Conservation (phyloP, 2,888 invertebrate species). For the Oscheius sp. region DNA sequence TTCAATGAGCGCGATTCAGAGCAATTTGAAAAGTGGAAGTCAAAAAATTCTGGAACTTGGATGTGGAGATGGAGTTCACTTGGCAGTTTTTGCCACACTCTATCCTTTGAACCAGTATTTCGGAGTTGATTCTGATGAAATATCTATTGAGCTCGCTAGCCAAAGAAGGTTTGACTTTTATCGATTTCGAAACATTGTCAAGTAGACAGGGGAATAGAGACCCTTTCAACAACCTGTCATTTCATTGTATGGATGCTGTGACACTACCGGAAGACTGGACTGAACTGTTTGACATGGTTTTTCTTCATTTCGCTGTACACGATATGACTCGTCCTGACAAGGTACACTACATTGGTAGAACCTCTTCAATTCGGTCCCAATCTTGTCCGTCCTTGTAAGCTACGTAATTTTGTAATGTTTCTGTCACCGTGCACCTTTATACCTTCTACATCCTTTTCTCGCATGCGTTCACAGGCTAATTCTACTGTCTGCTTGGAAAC, state of each 20-base stretch:
- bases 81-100: conserved; percentile 16
- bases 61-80: conserved; percentile 25
- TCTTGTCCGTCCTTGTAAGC: too few relatives aligned
- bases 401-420: too few relatives aligned
- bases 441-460: too few relatives aligned
- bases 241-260: neutral
- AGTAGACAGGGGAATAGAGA: too few relatives aligned
- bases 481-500: too few relatives aligned
- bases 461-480: too few relatives aligned
- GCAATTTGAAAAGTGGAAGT: neutral
- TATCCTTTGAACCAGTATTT: conserved; percentile 1
- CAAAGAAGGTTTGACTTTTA: conserved; percentile 1
- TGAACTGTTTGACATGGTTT: neutral
- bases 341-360: neutral
- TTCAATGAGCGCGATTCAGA: neutral
- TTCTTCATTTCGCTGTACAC: conserved; percentile 10
- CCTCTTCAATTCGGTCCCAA: too few relatives aligned
- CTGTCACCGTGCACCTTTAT: too few relatives aligned
- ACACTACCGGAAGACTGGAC: neutral
- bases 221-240: conserved; percentile 8
- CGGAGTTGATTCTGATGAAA: conserved; percentile 6
- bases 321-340: conserved; percentile 27
- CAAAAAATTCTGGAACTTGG: conserved; percentile 15
- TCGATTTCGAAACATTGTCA: too few relatives aligned
- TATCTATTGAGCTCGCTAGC: neutral